Percentiles rank a stretch among this genome's conserved stretches.
Evolutionary conservation across 2,113 vertebrate species (phyloP).

Genomic region (Paramormyrops kingsleyae): DNA sequence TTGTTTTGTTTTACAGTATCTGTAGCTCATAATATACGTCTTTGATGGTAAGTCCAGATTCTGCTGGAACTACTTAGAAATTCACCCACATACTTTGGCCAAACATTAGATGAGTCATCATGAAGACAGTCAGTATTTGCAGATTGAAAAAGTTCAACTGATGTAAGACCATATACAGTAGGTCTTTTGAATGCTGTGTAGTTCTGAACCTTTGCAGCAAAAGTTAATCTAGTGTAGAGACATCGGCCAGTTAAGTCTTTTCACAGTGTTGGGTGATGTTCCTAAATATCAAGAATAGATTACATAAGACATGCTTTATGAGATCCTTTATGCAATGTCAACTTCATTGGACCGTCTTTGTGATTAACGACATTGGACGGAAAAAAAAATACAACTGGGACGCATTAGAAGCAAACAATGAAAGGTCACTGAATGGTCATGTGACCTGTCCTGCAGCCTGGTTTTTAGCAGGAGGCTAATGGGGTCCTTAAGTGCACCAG

Average conservation of each 20-base stretch:
- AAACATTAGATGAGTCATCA: background rate
- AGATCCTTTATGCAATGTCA: background rate
- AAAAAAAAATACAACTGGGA: too few relatives aligned
- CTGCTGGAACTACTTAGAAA: background rate
- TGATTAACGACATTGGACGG: background rate
- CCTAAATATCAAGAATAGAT: background rate
- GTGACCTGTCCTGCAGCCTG: background rate
- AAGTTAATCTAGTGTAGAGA: background rate
- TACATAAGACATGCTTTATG: background rate
- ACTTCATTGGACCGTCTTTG: background rate
- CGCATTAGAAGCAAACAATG: background rate
- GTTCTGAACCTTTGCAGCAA: background rate
- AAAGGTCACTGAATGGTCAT: background rate
- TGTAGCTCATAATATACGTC: background rate
- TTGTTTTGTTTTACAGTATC: background rate
- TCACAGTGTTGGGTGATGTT: background rate
- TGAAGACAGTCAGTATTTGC: background rate
- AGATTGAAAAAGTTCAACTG: background rate
- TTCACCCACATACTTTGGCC: background rate
- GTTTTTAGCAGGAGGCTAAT: background rate
- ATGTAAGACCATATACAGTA: background rate
- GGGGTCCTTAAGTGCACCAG: background rate
- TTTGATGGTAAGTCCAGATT: background rate
- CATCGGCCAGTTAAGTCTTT: background rate
- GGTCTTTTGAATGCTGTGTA: background rate